Evolutionary conservation across 2,113 vertebrate genomes (phyloP), one percentile per base, ranked within the genome.

Genomic region (Cricetomys ansorgei): DNA sequence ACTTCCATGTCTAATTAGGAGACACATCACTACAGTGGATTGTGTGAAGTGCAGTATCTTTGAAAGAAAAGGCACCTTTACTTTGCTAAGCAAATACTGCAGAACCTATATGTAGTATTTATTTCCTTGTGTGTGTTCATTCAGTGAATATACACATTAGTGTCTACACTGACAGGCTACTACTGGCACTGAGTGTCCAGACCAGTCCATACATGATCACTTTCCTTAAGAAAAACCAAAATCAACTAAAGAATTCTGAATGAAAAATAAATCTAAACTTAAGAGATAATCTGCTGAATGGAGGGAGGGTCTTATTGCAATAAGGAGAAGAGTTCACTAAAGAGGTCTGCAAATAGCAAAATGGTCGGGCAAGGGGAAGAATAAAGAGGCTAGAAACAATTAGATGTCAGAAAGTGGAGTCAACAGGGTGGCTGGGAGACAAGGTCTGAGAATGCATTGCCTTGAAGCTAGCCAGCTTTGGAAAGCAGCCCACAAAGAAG

Each of bases 221-320:
- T 31, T 11, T 85, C 34, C 64, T 80, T 64, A 91, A 96, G 31
- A 87, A 92, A 83, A 89, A 40, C 25, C 81, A 92, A 77, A 65
- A 88, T 87, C 5, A 67, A 87, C 43, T 48, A 40, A 17, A 89
- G 1, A 43, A 70, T 43, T 11, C 70, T 25, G 76, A 89, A 81
- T 15, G 37, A 84, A 87, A 80, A 37, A 17, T 79, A 85, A 84
- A 75, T 29, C 59, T 10, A 55, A 64, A 59, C 2, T 79, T 91
- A 67, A 11, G 34, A 92, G 65, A 85, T 4, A 72, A 70, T 77
- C 91, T 62, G 16, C 3, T 80, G 17, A 65, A 50, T 86, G 57
- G 15, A 87, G 10, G 9, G 27, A 76, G 23, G 25, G 7, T 34
- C 1, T 2, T 45, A 2, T 67, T 73, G 2, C 11, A 92, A 67